phyloP scores from a whole-genome alignment of 2,797 vertebrate genomes.

The Rhadinocentrus ornatus region DNA sequence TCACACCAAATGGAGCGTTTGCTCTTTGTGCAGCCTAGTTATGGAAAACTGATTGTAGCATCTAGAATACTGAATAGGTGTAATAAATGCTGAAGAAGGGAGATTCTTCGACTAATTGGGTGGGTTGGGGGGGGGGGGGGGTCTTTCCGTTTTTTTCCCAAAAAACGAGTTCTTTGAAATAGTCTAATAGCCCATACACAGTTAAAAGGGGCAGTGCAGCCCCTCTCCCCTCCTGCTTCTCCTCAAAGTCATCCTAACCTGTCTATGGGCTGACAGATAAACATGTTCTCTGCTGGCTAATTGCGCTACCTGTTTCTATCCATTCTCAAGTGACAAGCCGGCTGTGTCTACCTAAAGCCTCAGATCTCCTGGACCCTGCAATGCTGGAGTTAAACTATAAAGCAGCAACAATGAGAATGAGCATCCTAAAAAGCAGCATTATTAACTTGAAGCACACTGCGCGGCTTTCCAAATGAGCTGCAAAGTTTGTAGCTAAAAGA shows the following conservation, averaged over 20 bases:
- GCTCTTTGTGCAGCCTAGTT: slow-evolving; percentile 95
- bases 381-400: slow-evolving; percentile 53
- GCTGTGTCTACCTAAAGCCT: slow-evolving; percentile 59
- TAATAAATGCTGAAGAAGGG: slow-evolving; percentile 95
- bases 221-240: slow-evolving; percentile 16
- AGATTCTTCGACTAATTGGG: slow-evolving; percentile 94
- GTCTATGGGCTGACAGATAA: slow-evolving; percentile 74
- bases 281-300: slow-evolving; percentile 73
- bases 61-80: slow-evolving; percentile 93
- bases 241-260: slow-evolving; percentile 66
- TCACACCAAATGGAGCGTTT: slow-evolving; percentile 95
- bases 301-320: slow-evolving; percentile 74
- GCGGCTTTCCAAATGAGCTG: slow-evolving; percentile 63
- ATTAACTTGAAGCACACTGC: slow-evolving; percentile 47
- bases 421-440: slow-evolving; percentile 54
- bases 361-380: slow-evolving; percentile 61
- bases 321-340: slow-evolving; percentile 67
- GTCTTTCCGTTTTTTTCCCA: slow-evolving; percentile 84
- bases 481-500: slow-evolving; percentile 51
- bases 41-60: slow-evolving; percentile 91
- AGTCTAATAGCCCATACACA: slow-evolving; percentile 81
- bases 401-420: slow-evolving; percentile 42
- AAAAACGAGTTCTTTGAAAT: slow-evolving; percentile 87
- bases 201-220: slow-evolving; percentile 70
- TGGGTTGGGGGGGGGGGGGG: slow-evolving; percentile 78